Percentiles rank a stretch among this genome's conserved stretches.
These are phyloP conservation scores for Tipula helvola DNA, from an alignment of 2,888 invertebrate genomes.

Conservation along the genomic window DNA sequence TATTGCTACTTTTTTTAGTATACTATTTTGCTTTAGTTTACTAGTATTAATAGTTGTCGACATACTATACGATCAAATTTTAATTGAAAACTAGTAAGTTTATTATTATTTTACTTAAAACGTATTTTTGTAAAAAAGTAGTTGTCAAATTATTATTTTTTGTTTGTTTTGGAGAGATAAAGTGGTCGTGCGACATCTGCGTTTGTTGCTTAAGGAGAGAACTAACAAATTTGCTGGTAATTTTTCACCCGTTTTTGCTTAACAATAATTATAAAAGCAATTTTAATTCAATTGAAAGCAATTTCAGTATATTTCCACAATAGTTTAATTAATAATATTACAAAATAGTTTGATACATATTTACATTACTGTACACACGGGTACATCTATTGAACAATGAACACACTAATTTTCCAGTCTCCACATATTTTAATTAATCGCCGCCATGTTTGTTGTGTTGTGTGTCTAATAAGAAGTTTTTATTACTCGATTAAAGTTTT, in stretches of 20 bases:
- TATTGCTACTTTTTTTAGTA: background rate
- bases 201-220: background rate
- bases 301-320: no score
- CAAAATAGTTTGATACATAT: no score
- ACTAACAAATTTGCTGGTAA: background rate
- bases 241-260: no score
- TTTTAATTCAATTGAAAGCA: no score
- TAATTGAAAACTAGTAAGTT: background rate
- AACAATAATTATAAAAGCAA: no score
- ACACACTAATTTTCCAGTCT: background rate
- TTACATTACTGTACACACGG: no score
- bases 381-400: background rate
- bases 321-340: no score
- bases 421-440: background rate
- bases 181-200: no score
- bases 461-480: background rate
- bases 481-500: background rate
- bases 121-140: background rate
- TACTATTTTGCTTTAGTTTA: background rate
- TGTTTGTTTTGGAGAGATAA: background rate
- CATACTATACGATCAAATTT: background rate
- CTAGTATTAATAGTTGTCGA: background rate
- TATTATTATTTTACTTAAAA: background rate
- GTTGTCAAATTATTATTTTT: background rate
- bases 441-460: constrained; percentile 8